Base-by-base conservation (phyloP, 2,888 invertebrate species). In the Trimorus sp. region DNA sequence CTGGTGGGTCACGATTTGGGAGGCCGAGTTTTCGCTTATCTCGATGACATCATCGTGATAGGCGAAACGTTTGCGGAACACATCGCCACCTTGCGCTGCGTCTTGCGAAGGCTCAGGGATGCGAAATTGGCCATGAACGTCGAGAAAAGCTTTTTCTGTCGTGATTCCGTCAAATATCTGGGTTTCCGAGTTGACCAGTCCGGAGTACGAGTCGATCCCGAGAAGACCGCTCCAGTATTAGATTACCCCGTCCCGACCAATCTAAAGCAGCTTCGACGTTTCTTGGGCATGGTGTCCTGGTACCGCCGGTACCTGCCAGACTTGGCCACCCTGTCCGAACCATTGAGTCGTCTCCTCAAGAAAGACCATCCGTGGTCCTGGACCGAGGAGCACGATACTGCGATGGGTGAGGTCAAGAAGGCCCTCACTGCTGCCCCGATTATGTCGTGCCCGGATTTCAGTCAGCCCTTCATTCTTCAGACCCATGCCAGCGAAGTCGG, bases 261-360 rank as follows among this genome's bases (percentile, higher is more conserved):
- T 12, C 11, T 56, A 5, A 9, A 36, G 12, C 9, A 56, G 12
- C 12, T 56, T 11, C 36, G 56, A 0, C 36, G 56, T n/a, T 37
- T 42, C 42, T 15, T 16, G 40, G 36, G 15, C 7, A 36, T 14
- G 15, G 79, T 82, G 7, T 84, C 84, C 0, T 90, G 87, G 85
- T 90, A 89, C 70, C 71, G 89, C 1, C 81, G 86, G 38, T 90
- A 87, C 62, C 84, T 88, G 9, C 54, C 45, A 0, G 63, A 79
- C 1, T 85, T 86, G 15, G 79, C 85, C 4, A 74, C 65, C 51
- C 84, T 5, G 63, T 70, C 0, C 4, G 82, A 71, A 14, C 86
- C 85, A 0, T 73, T 87, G 7, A 49, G 3, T 49, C 49, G 49
- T 1, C 49, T 49, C 12, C 11, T 12, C 7, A 49, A 49, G 14